A percentile compares a stretch with the other conserved stretches of the same genome.
phyloP scores from a whole-genome alignment of 2,888 invertebrate species.

The Digitonthophagus gazella region DNA sequence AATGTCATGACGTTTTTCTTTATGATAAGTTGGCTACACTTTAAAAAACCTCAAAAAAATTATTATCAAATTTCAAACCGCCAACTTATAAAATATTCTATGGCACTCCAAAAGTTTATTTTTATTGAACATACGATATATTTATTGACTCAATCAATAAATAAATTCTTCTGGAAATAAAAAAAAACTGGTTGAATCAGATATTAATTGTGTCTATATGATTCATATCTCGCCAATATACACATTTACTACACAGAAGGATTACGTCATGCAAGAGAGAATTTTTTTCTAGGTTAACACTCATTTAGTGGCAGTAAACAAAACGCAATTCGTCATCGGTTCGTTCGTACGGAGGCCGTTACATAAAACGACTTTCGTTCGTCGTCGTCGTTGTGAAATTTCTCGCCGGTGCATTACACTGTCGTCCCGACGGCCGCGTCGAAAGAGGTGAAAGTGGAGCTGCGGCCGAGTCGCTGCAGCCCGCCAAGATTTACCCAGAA shows the following conservation, averaged over 20 bases:
- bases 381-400: neutral
- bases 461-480: neutral
- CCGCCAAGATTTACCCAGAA: neutral
- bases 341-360: neutral
- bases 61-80: neutral
- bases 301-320: neutral
- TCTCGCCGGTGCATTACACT: neutral
- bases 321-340: neutral
- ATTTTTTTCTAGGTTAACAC: neutral
- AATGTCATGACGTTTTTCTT: too few relatives aligned
- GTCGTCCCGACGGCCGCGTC: neutral
- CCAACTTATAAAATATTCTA: neutral
- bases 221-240: neutral
- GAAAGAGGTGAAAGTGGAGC: neutral
- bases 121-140: too few relatives aligned
- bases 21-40: too few relatives aligned
- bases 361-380: neutral
- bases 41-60: too few relatives aligned
- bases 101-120: too few relatives aligned
- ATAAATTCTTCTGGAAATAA: too few relatives aligned
- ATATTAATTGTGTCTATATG: neutral
- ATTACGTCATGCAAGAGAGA: neutral
- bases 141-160: too few relatives aligned
- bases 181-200: too few relatives aligned
- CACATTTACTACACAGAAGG: neutral